Evolutionary conservation across 2,888 invertebrate genomes (phyloP).

Genomic region (Tetheella fluctuosa): DNA sequence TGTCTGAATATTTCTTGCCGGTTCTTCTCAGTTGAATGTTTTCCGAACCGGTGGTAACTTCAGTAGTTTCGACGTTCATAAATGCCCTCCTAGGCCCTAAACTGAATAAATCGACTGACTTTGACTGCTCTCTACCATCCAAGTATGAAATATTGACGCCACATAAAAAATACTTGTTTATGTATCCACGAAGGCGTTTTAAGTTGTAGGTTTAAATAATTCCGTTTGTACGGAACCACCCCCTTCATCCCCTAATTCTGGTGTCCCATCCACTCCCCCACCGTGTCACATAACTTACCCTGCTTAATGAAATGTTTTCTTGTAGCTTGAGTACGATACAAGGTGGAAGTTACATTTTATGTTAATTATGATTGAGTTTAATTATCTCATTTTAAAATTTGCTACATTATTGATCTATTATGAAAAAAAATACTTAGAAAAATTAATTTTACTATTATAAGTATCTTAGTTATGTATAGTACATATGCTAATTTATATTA

Average conservation of each 20-base stretch:
- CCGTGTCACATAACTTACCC: conserved; percentile 55
- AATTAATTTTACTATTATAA: no score
- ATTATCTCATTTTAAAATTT: neutral
- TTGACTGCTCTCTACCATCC: no score
- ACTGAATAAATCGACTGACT: no score
- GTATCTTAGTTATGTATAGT: no score
- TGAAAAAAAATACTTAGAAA: no score
- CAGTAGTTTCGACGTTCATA: no score
- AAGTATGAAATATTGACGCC: neutral
- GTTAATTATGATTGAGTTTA: neutral
- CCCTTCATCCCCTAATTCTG: neutral
- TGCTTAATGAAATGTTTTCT: conserved; percentile 48
- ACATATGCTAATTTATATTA: no score
- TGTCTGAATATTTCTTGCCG: no score
- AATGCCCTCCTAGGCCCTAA: no score
- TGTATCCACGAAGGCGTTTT: neutral
- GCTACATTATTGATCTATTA: no score
- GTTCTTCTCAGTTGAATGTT: no score
- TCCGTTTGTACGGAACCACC: conserved; percentile 4
- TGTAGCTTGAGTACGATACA: conserved; percentile 25
- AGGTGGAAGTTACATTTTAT: conserved; percentile 4
- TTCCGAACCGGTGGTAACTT: no score
- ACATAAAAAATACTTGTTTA: neutral
- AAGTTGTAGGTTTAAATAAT: conserved; percentile 2
- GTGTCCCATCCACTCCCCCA: conserved; percentile 32